phyloP scores from a whole-genome alignment of 2,888 invertebrate genomes.

The Conomelus anceps region DNA sequence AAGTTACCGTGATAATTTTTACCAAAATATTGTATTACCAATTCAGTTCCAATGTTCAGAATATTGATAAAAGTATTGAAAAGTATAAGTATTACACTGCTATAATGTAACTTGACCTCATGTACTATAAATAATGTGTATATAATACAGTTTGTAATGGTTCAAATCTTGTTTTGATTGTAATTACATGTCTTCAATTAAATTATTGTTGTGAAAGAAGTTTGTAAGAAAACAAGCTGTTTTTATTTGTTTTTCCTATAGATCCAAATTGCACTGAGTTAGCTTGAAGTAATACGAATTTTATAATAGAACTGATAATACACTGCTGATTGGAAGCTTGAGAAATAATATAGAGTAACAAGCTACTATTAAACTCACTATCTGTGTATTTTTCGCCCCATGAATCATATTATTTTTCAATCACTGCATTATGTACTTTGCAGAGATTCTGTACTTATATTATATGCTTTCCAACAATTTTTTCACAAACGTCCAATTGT shows the following conservation, averaged over 20 bases:
- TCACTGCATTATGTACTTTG: no score
- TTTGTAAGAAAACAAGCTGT: not conserved
- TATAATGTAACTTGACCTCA: not conserved
- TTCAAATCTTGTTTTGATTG: not conserved
- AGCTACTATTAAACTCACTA: no score
- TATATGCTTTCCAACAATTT: no score
- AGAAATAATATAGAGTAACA: no score
- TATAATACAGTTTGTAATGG: not conserved
- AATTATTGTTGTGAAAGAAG: conserved; percentile 5
- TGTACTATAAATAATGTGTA: not conserved
- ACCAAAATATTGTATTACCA: not conserved
- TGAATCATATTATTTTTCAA: no score
- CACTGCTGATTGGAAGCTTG: no score
- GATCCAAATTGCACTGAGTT: no score
- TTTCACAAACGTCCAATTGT: no score
- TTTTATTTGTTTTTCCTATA: not conserved
- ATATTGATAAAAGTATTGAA: not conserved
- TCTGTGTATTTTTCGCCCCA: no score
- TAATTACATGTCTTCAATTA: conserved; percentile 12
- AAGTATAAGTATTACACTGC: not conserved
- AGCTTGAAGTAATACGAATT: no score
- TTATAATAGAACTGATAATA: no score
- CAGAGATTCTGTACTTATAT: no score
- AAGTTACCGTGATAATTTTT: not conserved
- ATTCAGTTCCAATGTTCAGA: not conserved